Percentiles rank a stretch among this genome's conserved stretches.
These are phyloP conservation scores for Eulemur rubriventer DNA, from an alignment of 2,797 vertebrate species.

Conservation along the genomic window DNA sequence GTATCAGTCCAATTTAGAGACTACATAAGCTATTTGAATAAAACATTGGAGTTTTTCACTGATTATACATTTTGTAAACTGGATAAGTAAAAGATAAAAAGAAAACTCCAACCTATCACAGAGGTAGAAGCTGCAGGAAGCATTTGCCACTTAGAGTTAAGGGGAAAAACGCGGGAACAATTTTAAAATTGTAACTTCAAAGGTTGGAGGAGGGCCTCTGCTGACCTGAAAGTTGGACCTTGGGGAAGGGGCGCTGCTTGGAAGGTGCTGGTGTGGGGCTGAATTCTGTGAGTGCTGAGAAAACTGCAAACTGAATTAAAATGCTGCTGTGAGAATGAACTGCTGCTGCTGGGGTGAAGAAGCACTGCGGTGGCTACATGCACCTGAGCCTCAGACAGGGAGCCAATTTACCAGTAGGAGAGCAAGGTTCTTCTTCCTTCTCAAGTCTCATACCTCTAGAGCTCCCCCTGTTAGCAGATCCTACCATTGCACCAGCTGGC, in stretches of 20 bases:
- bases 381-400: neutral
- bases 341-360: neutral
- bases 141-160: neutral
- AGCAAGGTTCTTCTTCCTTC: neutral
- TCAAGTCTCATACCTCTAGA: neutral
- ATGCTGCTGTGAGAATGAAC: neutral
- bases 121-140: neutral
- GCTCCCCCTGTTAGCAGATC: neutral
- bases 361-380: neutral
- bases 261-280: neutral
- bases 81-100: neutral
- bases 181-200: neutral
- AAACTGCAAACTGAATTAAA: neutral
- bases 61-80: neutral
- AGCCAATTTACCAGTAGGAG: neutral
- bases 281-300: neutral
- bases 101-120: neutral
- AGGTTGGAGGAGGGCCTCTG: neutral
- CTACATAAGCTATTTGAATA: neutral
- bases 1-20: neutral
- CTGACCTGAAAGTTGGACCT: neutral
- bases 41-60: neutral
- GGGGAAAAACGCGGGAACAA: neutral
- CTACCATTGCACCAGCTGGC: neutral
- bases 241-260: neutral